phyloP scores from a whole-genome alignment of 2,113 vertebrate species.

The Solea senegalensis region DNA sequence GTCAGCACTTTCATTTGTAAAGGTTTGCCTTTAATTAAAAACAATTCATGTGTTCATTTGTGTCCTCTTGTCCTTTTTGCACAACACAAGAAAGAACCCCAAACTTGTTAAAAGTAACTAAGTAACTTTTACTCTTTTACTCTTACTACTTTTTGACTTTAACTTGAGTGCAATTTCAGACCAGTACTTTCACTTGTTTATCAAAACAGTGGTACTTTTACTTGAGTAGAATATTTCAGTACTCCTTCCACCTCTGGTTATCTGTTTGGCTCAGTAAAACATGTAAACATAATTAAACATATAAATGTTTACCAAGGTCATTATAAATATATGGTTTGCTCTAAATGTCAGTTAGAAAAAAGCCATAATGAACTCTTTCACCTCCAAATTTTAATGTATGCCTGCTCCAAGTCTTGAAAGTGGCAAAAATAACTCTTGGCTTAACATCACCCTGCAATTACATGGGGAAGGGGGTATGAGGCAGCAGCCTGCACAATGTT shows the following conservation, averaged over 20 bases:
- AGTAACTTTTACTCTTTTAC: no score
- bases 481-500: conserved; percentile 31
- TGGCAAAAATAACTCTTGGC: conserved; percentile 67
- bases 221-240: no score
- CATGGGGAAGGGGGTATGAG: conserved; percentile 59
- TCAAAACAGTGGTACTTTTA: no score
- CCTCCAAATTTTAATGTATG: conserved; percentile 42
- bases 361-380: conserved; percentile 56
- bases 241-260: neutral
- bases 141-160: no score
- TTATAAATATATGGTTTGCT: neutral
- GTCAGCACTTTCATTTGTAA: no score
- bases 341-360: conserved; percentile 29
- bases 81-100: no score
- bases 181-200: no score
- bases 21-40: no score
- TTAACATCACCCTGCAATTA: conserved; percentile 71
- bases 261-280: neutral
- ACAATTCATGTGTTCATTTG: no score
- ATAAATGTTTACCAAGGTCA: neutral
- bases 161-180: no score
- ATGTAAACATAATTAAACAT: neutral
- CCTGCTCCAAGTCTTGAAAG: conserved; percentile 60
- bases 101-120: no score
- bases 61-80: no score